A percentile compares a stretch with the other conserved stretches of the same genome.
Conservation (phyloP, 1,140 invertebrate genomes). For the Thaumetopoea pityocampa region DNA sequence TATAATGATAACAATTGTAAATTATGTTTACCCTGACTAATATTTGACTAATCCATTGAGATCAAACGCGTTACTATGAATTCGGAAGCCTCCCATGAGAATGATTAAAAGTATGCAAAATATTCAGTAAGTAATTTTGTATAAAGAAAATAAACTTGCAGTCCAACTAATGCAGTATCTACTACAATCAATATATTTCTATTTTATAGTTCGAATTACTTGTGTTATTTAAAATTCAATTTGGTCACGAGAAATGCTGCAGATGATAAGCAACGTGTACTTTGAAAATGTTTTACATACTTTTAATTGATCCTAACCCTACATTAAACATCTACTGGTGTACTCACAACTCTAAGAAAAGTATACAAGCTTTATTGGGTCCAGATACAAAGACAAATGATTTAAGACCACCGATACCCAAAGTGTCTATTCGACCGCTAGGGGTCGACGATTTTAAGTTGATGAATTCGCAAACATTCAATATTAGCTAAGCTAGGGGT, state of each 20-base stretch:
- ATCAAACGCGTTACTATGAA: constrained; percentile 17
- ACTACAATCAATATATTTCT: too few relatives aligned
- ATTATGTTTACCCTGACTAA: constrained; percentile 29
- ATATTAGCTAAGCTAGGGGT: too few relatives aligned
- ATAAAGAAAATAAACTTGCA: too few relatives aligned
- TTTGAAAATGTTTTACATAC: constrained; percentile 17
- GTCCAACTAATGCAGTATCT: too few relatives aligned
- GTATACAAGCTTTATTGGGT: constrained; percentile 9
- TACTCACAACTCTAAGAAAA: constrained; percentile 32
- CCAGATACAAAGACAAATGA: too few relatives aligned
- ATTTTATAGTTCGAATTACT: too few relatives aligned
- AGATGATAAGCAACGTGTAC: not conserved
- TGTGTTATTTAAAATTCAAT: too few relatives aligned
- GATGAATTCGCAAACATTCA: too few relatives aligned
- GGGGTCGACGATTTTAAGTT: too few relatives aligned
- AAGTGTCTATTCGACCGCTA: too few relatives aligned
- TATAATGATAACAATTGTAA: too few relatives aligned
- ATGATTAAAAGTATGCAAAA: constrained; percentile 23
- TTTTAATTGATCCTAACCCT: constrained; percentile 21
- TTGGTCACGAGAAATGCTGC: constrained; percentile 3
- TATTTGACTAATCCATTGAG: constrained; percentile 25
- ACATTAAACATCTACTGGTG: constrained; percentile 20
- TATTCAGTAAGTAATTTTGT: not conserved
- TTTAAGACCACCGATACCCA: too few relatives aligned
- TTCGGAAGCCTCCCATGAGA: constrained; percentile 26